phyloP scores from a whole-genome alignment of 2,113 vertebrate species.

The Antigone vipio region DNA sequence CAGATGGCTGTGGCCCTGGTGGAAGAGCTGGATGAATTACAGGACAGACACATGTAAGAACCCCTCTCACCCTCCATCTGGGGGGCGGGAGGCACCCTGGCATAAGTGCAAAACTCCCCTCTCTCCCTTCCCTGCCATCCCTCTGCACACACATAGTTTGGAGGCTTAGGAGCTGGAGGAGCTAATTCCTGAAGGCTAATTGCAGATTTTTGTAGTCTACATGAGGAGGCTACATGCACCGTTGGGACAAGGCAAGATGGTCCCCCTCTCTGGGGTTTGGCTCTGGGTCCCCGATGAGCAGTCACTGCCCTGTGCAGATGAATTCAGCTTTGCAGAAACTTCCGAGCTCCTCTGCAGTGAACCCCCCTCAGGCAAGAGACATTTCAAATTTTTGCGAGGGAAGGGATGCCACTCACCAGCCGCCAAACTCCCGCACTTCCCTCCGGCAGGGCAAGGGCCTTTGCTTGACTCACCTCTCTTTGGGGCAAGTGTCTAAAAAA shows the following conservation, averaged over 20 bases:
- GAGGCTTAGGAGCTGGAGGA: neutral
- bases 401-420: neutral
- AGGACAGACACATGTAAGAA: neutral
- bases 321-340: neutral
- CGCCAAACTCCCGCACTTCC: neutral
- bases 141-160: neutral
- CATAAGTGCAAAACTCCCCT: neutral
- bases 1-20: neutral
- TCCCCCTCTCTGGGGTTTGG: neutral
- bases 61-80: neutral
- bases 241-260: too few relatives aligned
- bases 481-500: neutral
- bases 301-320: neutral
- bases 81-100: neutral
- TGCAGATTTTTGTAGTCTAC: neutral
- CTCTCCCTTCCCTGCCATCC: neutral
- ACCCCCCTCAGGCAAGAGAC: neutral
- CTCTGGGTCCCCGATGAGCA: neutral
- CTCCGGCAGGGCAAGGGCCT: neutral
- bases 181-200: neutral
- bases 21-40: neutral
- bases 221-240: fast-evolving
- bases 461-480: neutral
- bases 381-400: neutral
- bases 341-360: neutral